Percentiles rank a stretch among this genome's conserved stretches.
phyloP scores from a whole-genome alignment of 92 coral and sea anemone species.

The Isaurus tuberculatus region DNA sequence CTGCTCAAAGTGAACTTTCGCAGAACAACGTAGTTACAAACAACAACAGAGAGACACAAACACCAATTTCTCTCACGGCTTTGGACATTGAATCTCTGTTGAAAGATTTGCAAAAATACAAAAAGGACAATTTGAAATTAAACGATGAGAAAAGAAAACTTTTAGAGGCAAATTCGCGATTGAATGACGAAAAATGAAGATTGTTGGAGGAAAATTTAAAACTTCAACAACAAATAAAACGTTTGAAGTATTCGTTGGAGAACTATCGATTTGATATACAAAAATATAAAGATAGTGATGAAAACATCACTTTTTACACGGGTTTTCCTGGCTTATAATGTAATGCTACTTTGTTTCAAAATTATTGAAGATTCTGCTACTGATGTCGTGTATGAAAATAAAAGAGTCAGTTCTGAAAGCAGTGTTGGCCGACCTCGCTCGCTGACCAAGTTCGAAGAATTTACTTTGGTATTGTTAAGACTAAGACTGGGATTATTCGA shows the following conservation, averaged over 20 bases:
- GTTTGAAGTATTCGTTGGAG: neutral
- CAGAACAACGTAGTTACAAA: neutral
- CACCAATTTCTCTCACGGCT: neutral
- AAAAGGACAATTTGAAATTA: conserved; percentile 6
- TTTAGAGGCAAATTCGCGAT: neutral
- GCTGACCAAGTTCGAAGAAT: conserved; percentile 33
- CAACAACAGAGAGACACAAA: conserved; percentile 1
- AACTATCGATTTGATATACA: conserved; percentile 17
- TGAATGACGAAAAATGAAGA: neutral
- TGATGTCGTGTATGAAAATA: conserved; percentile 8
- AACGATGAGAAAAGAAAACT: conserved; percentile 3
- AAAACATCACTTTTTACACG: neutral
- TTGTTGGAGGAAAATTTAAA: neutral
- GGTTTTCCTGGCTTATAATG: conserved; percentile 13
- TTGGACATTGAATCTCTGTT: neutral
- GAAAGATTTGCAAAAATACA: neutral
- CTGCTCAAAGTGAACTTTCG: conserved; percentile 11
- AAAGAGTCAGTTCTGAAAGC: conserved; percentile 5
- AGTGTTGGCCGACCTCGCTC: conserved; percentile 21
- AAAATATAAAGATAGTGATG: conserved; percentile 10
- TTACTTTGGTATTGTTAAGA: conserved; percentile 56
- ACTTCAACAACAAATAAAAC: neutral
- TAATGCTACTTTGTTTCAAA: conserved; percentile 15
- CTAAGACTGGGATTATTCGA: conserved; percentile 55
- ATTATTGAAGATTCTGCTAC: conserved; percentile 7